These are phyloP conservation scores for Acomys russatus DNA, from an alignment of 2,797 vertebrate species.

Conservation along the genomic window DNA sequence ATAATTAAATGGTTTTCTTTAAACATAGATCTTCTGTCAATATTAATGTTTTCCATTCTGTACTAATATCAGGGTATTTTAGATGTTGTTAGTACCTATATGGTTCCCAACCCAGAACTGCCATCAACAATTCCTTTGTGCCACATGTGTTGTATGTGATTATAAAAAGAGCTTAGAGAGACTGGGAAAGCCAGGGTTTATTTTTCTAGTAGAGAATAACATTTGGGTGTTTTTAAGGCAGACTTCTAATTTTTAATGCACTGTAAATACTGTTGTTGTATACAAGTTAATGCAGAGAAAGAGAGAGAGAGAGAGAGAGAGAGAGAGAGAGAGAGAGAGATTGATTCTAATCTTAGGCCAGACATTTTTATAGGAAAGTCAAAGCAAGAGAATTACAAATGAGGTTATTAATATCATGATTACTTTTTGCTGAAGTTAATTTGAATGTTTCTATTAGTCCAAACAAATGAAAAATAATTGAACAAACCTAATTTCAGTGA, in stretches of 20 bases:
- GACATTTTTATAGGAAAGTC: no score
- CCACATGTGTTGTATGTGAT: not conserved
- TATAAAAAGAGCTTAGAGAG: not conserved
- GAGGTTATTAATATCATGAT: slow-evolving; percentile 23
- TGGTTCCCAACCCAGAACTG: not conserved
- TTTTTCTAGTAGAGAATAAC: slow-evolving; percentile 52
- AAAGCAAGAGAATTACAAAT: not conserved
- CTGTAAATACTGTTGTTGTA: not conserved
- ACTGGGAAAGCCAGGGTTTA: slow-evolving; percentile 31
- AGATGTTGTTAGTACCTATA: not conserved
- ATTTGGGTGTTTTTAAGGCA: not conserved
- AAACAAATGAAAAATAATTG: slow-evolving; percentile 5
- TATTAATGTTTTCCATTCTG: not conserved
- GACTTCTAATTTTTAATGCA: slow-evolving; percentile 58
- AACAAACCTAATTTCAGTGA: slow-evolving; percentile 22
- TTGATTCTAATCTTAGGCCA: no score
- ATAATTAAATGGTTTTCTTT: slow-evolving; percentile 37
- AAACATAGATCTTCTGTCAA: slow-evolving; percentile 6
- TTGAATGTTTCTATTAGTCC: slow-evolving; percentile 38
- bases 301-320: no score
- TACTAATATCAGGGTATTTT: slow-evolving; percentile 45
- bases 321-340: not conserved
- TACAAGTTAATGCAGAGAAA: not conserved
- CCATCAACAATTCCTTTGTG: slow-evolving; percentile 39
- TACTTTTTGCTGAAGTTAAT: slow-evolving; percentile 55